These are phyloP conservation scores for Rotaria macrura DNA, from an alignment of 2,888 invertebrate species.

Conservation along the genomic window DNA sequence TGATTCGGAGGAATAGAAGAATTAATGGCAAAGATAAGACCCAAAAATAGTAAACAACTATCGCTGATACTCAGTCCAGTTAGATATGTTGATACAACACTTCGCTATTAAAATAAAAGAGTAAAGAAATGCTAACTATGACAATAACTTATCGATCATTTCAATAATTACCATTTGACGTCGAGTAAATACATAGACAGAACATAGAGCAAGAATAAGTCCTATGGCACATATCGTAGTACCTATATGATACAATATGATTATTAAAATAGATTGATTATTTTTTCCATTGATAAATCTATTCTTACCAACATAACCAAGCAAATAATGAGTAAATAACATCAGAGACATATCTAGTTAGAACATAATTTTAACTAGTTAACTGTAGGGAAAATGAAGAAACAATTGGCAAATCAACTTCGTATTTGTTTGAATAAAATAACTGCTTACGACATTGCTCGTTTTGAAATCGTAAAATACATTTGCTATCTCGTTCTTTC, in stretches of 20 bases:
- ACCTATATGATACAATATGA: not conserved
- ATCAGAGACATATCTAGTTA: not conserved
- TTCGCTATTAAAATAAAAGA: not conserved
- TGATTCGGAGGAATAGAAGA: not conserved
- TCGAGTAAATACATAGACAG: conserved; percentile 15
- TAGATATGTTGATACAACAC: not conserved
- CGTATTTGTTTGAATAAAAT: not conserved
- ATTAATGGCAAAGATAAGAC: conserved; percentile 4
- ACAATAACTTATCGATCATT: too few relatives aligned
- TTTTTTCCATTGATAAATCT: too few relatives aligned
- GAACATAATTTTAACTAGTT: not conserved
- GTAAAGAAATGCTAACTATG: too few relatives aligned
- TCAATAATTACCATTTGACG: not conserved
- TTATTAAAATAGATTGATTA: too few relatives aligned
- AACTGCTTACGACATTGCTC: not conserved
- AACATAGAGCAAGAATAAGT: not conserved
- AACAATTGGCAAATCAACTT: not conserved
- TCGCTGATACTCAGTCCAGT: not conserved
- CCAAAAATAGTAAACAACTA: not conserved
- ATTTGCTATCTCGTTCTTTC: not conserved
- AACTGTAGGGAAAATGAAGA: not conserved
- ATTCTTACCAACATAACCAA: not conserved
- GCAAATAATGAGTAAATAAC: conserved; percentile 6
- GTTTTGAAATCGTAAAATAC: not conserved
- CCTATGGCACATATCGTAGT: not conserved